Evolutionary conservation across 2,113 vertebrate species (phyloP).

Genomic region (Acrocephalus arundinaceus): DNA sequence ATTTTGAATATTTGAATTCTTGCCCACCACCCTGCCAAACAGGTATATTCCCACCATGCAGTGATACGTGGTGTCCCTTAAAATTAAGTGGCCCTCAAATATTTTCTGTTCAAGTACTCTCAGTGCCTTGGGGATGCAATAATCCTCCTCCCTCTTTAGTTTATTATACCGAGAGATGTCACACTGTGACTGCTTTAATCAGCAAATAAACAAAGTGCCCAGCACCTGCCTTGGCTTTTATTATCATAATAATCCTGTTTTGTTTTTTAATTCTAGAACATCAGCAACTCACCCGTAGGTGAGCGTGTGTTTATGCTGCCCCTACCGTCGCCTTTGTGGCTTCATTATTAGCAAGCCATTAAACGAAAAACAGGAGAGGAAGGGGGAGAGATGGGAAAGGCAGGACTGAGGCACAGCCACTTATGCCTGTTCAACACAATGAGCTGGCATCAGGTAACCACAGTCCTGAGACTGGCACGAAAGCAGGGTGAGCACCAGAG

Average conservation of each 20-base stretch:
- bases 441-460: conserved; percentile 44
- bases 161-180: conserved; percentile 20
- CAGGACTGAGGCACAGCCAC: conserved; percentile 40
- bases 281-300: conserved; percentile 57
- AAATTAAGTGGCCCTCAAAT: background rate
- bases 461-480: conserved; percentile 33
- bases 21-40: background rate
- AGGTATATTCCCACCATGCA: background rate
- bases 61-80: background rate
- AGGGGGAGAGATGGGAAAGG: background rate
- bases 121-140: background rate
- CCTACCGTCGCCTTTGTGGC: conserved; percentile 68
- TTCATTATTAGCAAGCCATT: conserved; percentile 72
- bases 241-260: conserved; percentile 22
- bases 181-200: conserved; percentile 50
- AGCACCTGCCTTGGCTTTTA: conserved; percentile 52
- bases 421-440: conserved; percentile 59
- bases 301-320: conserved; percentile 57
- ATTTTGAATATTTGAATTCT: background rate
- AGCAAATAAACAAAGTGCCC: conserved; percentile 33
- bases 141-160: conserved; percentile 4
- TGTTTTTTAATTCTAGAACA: conserved; percentile 30
- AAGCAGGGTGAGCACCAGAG: conserved; percentile 36
- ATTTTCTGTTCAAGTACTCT: background rate
- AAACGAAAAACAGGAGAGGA: conserved; percentile 52